Conservation (phyloP, 2,113 vertebrate species). For the Cranoglanis bouderius region DNA sequence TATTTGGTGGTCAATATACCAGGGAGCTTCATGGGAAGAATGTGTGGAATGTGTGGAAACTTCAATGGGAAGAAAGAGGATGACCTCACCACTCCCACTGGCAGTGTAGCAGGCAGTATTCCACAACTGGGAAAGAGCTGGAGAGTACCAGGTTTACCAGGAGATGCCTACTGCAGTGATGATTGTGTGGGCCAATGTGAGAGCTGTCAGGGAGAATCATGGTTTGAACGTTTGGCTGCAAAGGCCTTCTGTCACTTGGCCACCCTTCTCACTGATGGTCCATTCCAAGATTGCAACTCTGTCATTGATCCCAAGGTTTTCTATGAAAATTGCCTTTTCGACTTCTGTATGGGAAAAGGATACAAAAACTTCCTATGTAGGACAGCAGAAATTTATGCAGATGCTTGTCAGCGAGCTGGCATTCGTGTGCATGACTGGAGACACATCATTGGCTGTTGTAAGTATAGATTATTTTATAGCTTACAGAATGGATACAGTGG, state of each 20-base stretch:
- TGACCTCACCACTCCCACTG: conserved; percentile 60
- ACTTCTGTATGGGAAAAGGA: conserved; percentile 63
- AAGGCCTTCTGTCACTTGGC: conserved; percentile 20
- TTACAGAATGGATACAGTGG: not conserved
- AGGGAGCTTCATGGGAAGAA: conserved; percentile 53
- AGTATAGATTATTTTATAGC: conserved; percentile 10
- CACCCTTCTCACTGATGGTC: conserved; percentile 45
- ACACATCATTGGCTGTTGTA: conserved; percentile 40
- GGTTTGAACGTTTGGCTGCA: conserved; percentile 18
- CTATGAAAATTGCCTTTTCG: conserved; percentile 61
- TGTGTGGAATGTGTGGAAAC: conserved; percentile 74
- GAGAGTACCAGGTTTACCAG: conserved; percentile 58
- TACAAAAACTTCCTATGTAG: conserved; percentile 53
- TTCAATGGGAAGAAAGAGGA: conserved; percentile 71
- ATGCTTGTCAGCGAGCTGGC: conserved; percentile 49
- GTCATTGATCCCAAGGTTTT: conserved; percentile 50
- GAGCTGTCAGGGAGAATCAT: conserved; percentile 2
- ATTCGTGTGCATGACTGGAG: conserved; percentile 49
- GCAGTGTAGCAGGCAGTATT: not conserved
- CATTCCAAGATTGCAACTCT: conserved; percentile 62
- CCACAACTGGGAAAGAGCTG: conserved; percentile 66
- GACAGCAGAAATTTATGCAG: conserved; percentile 54
- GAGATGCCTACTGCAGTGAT: conserved; percentile 57
- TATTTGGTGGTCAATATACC: conserved; percentile 66
- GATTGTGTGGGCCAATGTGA: conserved; percentile 29